These are phyloP conservation scores for Thamnophis sirtalis DNA, from an alignment of 2,113 vertebrate genomes.

Conservation along the genomic window DNA sequence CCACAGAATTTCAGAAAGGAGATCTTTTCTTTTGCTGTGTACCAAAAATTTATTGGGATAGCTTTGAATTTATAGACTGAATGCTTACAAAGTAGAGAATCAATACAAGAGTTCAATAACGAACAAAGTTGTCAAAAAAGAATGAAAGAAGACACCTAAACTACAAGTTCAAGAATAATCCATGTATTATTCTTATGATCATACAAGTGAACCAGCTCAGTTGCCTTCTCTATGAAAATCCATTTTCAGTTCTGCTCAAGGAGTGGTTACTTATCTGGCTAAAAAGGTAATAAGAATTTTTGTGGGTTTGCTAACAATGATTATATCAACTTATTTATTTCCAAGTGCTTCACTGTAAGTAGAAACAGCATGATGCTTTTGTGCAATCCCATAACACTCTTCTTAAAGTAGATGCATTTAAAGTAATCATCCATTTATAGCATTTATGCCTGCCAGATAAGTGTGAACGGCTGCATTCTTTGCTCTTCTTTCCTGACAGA, in stretches of 20 bases:
- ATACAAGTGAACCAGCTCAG: slow-evolving; percentile 13
- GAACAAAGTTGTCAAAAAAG: neutral
- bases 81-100: neutral
- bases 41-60: neutral
- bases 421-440: slow-evolving; percentile 74
- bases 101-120: neutral
- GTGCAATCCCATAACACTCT: slow-evolving; percentile 66
- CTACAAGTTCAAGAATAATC: neutral
- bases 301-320: slow-evolving; percentile 59
- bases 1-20: neutral
- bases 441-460: slow-evolving; percentile 71
- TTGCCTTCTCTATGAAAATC: slow-evolving; percentile 38
- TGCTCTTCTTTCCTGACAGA: slow-evolving; percentile 65
- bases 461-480: slow-evolving; percentile 61
- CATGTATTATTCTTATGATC: neutral
- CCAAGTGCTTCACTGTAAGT: slow-evolving; percentile 65
- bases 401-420: slow-evolving; percentile 70
- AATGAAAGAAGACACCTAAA: neutral
- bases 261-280: slow-evolving; percentile 49
- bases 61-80: neutral
- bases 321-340: slow-evolving; percentile 71
- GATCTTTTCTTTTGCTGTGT: neutral
- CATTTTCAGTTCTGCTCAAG: slow-evolving; percentile 35
- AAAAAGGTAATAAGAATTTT: slow-evolving; percentile 52
- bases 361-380: slow-evolving; percentile 71